These are phyloP conservation scores for Hippopotamus amphibius DNA, from an alignment of 2,113 vertebrate species.

Conservation along the genomic window DNA sequence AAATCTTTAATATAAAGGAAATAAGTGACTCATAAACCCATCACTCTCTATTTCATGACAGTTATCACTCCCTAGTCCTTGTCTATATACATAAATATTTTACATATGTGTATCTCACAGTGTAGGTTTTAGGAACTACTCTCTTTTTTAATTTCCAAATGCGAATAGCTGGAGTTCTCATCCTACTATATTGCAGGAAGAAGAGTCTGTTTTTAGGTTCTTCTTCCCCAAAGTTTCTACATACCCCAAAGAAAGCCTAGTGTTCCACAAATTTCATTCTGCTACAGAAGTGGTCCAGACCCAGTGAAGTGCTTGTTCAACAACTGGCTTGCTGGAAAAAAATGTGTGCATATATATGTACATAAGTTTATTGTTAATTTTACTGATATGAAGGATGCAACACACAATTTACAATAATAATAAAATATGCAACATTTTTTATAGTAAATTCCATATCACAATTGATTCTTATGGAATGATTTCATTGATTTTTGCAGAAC, in stretches of 20 bases:
- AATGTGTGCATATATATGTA: background rate
- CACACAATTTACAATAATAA: background rate
- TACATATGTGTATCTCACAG: background rate
- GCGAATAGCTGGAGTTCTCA: background rate
- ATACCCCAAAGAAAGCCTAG: background rate
- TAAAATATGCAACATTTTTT: conserved; percentile 21
- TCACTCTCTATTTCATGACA: background rate
- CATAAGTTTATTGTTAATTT: background rate
- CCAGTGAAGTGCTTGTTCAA: background rate
- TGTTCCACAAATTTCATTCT: background rate
- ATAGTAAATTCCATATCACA: background rate
- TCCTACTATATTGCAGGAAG: background rate
- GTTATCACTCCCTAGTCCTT: background rate
- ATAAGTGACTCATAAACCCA: background rate
- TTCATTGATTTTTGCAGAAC: conserved; percentile 36
- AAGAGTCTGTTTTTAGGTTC: background rate
- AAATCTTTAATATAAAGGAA: background rate
- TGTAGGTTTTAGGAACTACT: background rate
- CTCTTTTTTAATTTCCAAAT: background rate
- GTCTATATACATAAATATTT: background rate
- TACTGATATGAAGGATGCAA: background rate
- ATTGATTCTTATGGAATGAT: conserved; percentile 40
- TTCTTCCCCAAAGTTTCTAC: background rate
- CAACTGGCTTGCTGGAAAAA: background rate
- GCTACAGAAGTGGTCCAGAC: background rate